Percentiles rank a stretch among this genome's conserved stretches.
Evolutionary conservation across 2,113 vertebrate genomes (phyloP).

Genomic region (Saimiri boliviensis): DNA sequence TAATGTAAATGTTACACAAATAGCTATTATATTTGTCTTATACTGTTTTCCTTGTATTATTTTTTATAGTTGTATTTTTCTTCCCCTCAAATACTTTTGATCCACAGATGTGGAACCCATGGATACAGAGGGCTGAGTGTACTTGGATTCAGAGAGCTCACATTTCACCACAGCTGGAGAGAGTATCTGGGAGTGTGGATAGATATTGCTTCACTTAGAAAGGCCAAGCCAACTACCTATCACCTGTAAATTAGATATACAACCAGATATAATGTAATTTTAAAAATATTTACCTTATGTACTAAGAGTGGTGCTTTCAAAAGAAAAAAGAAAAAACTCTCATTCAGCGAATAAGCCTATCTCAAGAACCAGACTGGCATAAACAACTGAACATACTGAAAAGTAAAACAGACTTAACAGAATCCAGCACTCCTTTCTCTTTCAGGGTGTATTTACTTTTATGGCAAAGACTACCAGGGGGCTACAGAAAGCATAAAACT

Average conservation of each 20-base stretch:
- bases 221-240: neutral
- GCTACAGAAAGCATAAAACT: constrained; percentile 41
- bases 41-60: neutral
- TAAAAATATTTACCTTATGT: neutral
- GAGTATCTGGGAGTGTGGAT: neutral
- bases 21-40: neutral
- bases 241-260: neutral
- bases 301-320: neutral
- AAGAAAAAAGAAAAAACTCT: neutral
- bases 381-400: constrained; percentile 51
- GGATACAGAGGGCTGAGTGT: neutral
- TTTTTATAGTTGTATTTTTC: neutral
- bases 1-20: neutral
- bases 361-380: constrained; percentile 1
- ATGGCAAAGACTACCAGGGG: neutral
- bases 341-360: neutral
- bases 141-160: constrained; percentile 22
- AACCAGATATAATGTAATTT: neutral
- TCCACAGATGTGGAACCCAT: neutral
- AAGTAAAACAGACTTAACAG: constrained; percentile 53
- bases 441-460: constrained; percentile 45
- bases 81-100: neutral
- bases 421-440: neutral
- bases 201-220: neutral
- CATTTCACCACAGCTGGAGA: neutral